Conservation (phyloP, 2,797 vertebrate species). For the Tamandua tetradactyla region DNA sequence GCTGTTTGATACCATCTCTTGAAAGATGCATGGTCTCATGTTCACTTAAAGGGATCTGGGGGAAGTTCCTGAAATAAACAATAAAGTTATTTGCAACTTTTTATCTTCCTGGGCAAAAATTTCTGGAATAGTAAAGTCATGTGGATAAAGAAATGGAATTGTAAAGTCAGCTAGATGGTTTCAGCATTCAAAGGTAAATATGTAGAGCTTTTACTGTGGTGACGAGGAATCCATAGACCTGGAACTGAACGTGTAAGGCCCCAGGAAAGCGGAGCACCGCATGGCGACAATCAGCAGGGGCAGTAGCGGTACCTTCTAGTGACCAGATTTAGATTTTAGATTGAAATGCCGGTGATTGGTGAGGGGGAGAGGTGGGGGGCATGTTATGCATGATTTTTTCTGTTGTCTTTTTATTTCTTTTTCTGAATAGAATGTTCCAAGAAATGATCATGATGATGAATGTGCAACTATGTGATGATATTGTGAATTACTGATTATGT, state of each 20-base stretch:
- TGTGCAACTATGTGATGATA: too few species aligned
- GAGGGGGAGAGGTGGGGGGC: too few species aligned
- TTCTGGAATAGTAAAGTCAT: neutral
- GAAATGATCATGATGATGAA: too few species aligned
- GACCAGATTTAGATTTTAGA: too few species aligned
- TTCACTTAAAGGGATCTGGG: neutral
- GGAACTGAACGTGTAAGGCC: neutral
- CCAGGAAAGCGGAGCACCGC: neutral
- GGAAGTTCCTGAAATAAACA: too few species aligned
- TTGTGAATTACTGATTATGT: too few species aligned
- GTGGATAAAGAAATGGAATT: neutral
- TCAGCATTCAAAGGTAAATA: neutral
- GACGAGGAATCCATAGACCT: neutral
- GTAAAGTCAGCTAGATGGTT: neutral
- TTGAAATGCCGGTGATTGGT: too few species aligned
- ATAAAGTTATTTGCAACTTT: neutral
- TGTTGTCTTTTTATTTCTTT: too few species aligned
- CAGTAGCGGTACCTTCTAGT: neutral
- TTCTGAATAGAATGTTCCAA: too few species aligned
- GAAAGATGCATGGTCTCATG: neutral
- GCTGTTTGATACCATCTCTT: neutral
- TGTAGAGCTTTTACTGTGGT: neutral
- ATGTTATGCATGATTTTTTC: too few species aligned
- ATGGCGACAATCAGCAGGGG: neutral
- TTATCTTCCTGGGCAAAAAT: neutral